Evolutionary conservation across 2,797 vertebrate genomes (phyloP), one percentile per base, ranked within the genome.

Genomic region (Pitangus sulphuratus): DNA sequence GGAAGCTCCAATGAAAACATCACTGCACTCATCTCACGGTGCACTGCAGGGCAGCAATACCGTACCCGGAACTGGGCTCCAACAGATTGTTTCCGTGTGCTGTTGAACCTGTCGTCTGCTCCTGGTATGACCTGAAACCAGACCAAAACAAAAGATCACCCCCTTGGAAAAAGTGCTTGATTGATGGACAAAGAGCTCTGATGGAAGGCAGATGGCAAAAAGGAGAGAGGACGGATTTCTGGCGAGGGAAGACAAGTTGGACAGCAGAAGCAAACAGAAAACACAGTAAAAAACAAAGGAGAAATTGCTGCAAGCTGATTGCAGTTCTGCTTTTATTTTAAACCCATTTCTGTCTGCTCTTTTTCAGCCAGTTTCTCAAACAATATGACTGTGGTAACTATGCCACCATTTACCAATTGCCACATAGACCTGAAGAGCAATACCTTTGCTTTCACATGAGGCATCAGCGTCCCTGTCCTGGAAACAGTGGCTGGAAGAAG

Each of bases 381-480:
- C 12, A 70, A 37, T 24, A 68, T 25, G 21, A 64, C 30, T 24
- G 15, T 9, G 33, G 26, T 51, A 88, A 39, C 17, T 65, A 57
- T 35, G 42, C 26, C 42, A 57, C 60, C 15, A 39, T 72, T 70
- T 74, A 77, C 65, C 40, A 72, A 3, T 6, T 77, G 35, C 12
- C 20, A 45, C 2, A 3, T 40, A 35, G 69, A 93, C 16, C 12
- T 47, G 14, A 65, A 68, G 72, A 37, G 51, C 11, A 54, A 75
- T 97, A 98, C 98, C 97, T 98, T 98, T 58, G 97, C 95, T 96
- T 97, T 98, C 51, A 96, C 50, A 31, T 91, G 83, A 61, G 98
- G 98, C 97, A 98, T 98, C 64, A 98, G 78, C 2, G 98, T 98
- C 47, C 98, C 98, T 0, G 98, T 98, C 87, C 98, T 97, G 77